Conservation (phyloP, 2,113 vertebrate genomes). For the Silurus asotus region DNA sequence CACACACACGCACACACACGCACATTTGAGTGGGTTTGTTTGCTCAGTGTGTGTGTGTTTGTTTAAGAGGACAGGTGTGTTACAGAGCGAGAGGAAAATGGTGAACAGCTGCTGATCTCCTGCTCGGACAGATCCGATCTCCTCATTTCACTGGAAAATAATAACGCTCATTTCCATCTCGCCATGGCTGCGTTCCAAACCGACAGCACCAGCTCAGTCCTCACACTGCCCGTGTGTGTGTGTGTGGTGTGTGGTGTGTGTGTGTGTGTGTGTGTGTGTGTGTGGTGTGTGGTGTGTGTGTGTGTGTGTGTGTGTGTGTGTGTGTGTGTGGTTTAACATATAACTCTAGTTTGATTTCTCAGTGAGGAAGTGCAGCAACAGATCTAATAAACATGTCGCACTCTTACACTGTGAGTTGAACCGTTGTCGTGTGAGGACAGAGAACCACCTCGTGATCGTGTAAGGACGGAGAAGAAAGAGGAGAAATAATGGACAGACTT, state of each 20-base stretch:
- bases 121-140: background rate
- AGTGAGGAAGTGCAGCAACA: background rate
- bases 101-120: constrained; percentile 19
- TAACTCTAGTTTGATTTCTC: background rate
- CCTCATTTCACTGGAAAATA: constrained; percentile 23
- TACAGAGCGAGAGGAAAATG: constrained; percentile 9
- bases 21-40: background rate
- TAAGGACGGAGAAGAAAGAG: too few species aligned
- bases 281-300: background rate
- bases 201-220: background rate
- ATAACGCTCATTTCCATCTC: constrained; percentile 17
- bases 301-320: too few species aligned
- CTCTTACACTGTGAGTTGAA: background rate
- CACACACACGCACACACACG: background rate
- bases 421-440: too few species aligned
- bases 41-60: constrained; percentile 18
- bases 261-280: background rate
- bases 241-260: constrained; percentile 15
- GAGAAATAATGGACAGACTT: too few species aligned
- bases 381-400: background rate
- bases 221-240: background rate
- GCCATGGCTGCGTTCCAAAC: constrained; percentile 1
- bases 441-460: too few species aligned
- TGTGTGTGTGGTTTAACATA: background rate
- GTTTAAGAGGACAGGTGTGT: constrained; percentile 13